Base-by-base conservation (phyloP, 2,797 vertebrate species). In the Muscicapa comitata region DNA sequence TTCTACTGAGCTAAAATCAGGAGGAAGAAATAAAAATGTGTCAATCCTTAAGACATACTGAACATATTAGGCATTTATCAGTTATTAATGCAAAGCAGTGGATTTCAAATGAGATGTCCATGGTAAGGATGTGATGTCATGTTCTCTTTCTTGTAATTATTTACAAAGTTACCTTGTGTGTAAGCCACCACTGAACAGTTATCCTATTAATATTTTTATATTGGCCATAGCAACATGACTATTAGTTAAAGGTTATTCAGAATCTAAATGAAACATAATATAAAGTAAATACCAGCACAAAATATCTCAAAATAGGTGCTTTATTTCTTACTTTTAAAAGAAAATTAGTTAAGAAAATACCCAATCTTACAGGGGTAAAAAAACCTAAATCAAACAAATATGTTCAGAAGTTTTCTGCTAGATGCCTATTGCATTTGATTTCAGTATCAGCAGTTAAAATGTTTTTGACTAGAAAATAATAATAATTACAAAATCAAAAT, bases 41-140 rank as follows among this genome's bases (percentile, higher is more conserved):
- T 1, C 48, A 62, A 25, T 35, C 19, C 47, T 25, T 54, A 70
- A 77, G 47, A 54, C 40, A 62, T 26, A 35, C 20, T 62, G 40
- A 86, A 54, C 21, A 54, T 35, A 48, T 10, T 31, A 54, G 47
- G 6, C 7, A 31, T 31, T 70, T 47, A 65, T 11, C 7, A 37
- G 29, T 35, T 86, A 16, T 33, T 59, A 42, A 72, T 6, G 3
- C 14, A 59, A 5, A 63, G 7, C 5, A 38, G 7, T 43, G 9
- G 28, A 13, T 71, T 90, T 48, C 50, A 83, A 70, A 58, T 23
- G 54, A 5, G 9, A 15, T 66, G 28, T 4, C n/a, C 35, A 11
- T 1, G 1, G 61, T 54, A 54, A 5, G 4, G 28, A 37, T 37
- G 25, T 33, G 21, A 29, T n/a, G 9, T 40, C 2, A 15, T 3